Percentiles rank a stretch among this genome's conserved stretches.
Evolutionary conservation across 2,797 vertebrate species (phyloP).

Genomic region (Nyctibius grandis): DNA sequence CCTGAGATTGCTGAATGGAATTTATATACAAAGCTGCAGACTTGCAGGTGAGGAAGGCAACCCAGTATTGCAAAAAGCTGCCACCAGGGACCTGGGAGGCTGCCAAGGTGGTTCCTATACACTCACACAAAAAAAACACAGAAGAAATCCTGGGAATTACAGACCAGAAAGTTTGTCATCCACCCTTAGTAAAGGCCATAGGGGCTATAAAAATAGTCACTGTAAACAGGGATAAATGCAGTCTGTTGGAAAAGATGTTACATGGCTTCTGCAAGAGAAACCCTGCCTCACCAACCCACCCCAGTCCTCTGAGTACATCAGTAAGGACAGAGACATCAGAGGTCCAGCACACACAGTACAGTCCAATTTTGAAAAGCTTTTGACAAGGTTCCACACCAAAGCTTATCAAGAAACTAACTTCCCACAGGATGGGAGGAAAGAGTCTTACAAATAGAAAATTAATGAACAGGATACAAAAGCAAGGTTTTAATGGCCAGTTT

Average conservation of each 20-base stretch:
- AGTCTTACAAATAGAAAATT: background rate
- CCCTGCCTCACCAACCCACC: background rate
- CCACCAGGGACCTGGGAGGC: background rate
- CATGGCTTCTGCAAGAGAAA: background rate
- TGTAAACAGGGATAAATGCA: background rate
- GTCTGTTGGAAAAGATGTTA: background rate
- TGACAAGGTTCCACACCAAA: background rate
- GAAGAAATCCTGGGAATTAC: background rate
- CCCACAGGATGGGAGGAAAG: background rate
- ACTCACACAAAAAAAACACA: background rate
- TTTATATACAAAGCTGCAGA: background rate
- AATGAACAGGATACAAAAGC: background rate
- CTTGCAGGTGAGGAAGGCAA: background rate
- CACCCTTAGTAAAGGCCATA: background rate
- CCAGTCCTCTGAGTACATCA: fast-evolving
- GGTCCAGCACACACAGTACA: background rate
- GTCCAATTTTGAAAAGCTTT: background rate
- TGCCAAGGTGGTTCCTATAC: background rate
- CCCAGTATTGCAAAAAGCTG: background rate
- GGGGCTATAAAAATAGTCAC: background rate
- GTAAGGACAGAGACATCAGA: background rate
- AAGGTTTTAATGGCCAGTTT: background rate
- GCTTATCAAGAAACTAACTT: background rate
- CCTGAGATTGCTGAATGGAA: background rate
- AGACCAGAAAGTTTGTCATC: background rate